Evolutionary conservation across 1,140 invertebrate genomes (phyloP), one percentile per base, ranked within the genome.

Genomic region (Atta colombica): DNA sequence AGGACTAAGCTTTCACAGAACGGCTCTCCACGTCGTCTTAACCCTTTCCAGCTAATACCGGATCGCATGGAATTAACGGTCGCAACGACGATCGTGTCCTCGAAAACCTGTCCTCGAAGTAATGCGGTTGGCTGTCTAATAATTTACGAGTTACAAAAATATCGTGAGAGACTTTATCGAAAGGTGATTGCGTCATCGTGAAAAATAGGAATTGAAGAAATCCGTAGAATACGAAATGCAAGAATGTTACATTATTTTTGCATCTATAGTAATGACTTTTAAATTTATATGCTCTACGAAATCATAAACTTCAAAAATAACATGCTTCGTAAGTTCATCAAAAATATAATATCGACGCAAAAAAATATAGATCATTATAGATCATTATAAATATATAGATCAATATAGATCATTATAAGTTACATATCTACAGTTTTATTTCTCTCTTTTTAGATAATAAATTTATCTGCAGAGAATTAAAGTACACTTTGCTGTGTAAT

Each of bases 31-130:
- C 75, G 58, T 89, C 86, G 87, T 91, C 88, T 93, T 89, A 93
- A 93, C 91, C 92, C 92, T 93, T 92, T 88, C 77, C 55, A 55
- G n/a, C 51, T 89, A 81, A 87, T 68, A 82, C 49, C 87, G 89
- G 69, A 87, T 87, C 88, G 68, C 21, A 14, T 2, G 60, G 90
- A 89, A 91, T 91, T 91, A 91, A 81, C 85, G 77, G 60, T 66
- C 58, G 77, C 69, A 39, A 85, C 87, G 85, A 89, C 87, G 69
- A 84, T 74, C 80, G 55, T 84, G 69, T 84, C 12, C n/a, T 61
- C 90, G 65, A 65, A 60, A 74, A 82, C 21, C 78, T 71, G 35
- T 72, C 55, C 21, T 25, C 75, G 68, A 80, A 87, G 82, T 88
- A 88, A 87, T n/a, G 58, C 55, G 58, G 31, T 51, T 69, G 75